These are phyloP conservation scores for Onthophagus sagittarius DNA, from an alignment of 2,888 invertebrate species.

Conservation along the genomic window DNA sequence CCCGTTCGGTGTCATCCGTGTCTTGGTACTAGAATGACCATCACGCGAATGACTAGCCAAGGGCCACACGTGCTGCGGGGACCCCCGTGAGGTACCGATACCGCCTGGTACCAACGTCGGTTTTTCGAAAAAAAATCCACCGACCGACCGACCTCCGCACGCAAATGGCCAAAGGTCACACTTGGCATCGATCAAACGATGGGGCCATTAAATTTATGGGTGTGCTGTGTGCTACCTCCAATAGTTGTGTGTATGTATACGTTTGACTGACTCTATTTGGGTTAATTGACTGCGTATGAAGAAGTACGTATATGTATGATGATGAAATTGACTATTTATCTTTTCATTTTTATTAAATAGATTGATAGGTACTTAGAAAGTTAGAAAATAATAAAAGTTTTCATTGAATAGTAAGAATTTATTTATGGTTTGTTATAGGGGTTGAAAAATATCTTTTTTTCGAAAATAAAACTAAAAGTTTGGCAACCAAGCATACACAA, in stretches of 20 bases:
- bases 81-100: neutral
- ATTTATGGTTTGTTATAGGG: too few relatives aligned
- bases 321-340: neutral
- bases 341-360: neutral
- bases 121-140: neutral
- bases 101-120: neutral
- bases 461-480: too few relatives aligned
- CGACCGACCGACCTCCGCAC: constrained; percentile 32
- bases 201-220: neutral
- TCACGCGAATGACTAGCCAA: neutral
- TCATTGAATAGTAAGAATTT: neutral
- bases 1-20: neutral
- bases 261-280: neutral
- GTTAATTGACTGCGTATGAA: neutral
- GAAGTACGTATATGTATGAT: neutral
- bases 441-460: too few relatives aligned
- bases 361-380: too few relatives aligned
- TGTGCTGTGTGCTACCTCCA: neutral
- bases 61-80: neutral
- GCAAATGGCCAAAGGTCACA: constrained; percentile 50
- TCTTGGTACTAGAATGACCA: neutral
- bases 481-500: too few relatives aligned
- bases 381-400: too few relatives aligned
- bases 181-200: constrained; percentile 45
- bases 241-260: neutral